These are phyloP conservation scores for Drosophila setosimentum DNA, from an alignment of 2,888 invertebrate species.

Conservation along the genomic window DNA sequence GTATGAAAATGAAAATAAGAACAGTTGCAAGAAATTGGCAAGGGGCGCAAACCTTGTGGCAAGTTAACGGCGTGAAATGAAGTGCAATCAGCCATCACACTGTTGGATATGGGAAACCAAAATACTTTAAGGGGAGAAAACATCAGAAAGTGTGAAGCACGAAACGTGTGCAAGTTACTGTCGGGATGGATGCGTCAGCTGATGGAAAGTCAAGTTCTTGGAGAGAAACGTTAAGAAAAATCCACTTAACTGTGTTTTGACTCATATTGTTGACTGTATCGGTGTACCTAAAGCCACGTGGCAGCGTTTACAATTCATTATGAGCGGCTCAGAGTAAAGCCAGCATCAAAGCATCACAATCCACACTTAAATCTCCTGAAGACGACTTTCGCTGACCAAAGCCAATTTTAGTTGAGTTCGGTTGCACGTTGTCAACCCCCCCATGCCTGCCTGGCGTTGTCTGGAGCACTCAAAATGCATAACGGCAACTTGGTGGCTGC, in stretches of 20 bases:
- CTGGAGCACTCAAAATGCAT: conserved; percentile 60
- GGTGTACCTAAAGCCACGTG: conserved; percentile 59
- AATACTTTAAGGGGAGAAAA: not conserved
- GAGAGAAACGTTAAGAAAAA: not conserved
- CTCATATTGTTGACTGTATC: conserved; percentile 13
- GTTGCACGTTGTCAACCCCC: conserved; percentile 51
- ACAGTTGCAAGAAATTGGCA: conserved; percentile 40
- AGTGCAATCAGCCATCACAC: conserved; percentile 50
- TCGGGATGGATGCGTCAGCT: conserved; percentile 4
- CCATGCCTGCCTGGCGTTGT: conserved; percentile 41
- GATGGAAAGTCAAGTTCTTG: conserved; percentile 30
- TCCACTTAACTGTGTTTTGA: conserved; percentile 41
- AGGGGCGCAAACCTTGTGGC: conserved; percentile 33
- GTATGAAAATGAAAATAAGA: conserved; percentile 14
- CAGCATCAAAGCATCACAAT: conserved; percentile 44
- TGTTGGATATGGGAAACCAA: conserved; percentile 23
- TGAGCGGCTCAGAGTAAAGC: conserved; percentile 54
- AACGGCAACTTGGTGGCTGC: conserved; percentile 65
- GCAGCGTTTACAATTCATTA: conserved; percentile 78
- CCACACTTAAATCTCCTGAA: conserved; percentile 18
- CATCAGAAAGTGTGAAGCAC: conserved; percentile 36
- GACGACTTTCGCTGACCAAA: conserved; percentile 59
- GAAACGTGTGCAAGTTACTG: conserved; percentile 25
- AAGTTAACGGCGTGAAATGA: conserved; percentile 53
- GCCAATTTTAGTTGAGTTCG: conserved; percentile 57